These are phyloP conservation scores for Chelon labrosus DNA, from an alignment of 2,797 vertebrate genomes.

Conservation along the genomic window DNA sequence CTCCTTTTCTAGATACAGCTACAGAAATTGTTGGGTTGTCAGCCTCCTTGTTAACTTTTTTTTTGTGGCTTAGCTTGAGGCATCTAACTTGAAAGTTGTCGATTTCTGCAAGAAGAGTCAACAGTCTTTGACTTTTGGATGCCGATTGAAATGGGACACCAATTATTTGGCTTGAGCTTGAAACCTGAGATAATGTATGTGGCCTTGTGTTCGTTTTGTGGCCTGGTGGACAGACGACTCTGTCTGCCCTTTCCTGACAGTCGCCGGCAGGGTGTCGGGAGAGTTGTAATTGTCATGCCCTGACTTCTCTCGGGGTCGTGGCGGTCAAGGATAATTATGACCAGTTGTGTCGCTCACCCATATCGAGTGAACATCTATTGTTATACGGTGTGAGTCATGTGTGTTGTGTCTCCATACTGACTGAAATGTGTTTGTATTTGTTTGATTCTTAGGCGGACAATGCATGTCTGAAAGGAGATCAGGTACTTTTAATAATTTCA, in stretches of 20 bases:
- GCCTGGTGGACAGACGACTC: constrained; percentile 49
- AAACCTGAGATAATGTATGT: constrained; percentile 70
- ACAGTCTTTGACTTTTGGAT: constrained; percentile 73
- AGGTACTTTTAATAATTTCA: constrained; percentile 67
- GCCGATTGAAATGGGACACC: constrained; percentile 69
- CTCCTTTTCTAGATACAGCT: constrained; percentile 53
- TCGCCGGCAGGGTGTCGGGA: constrained; percentile 64
- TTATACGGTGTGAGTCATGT: constrained; percentile 1
- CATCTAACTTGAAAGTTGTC: constrained; percentile 31
- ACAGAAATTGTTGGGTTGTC: constrained; percentile 44
- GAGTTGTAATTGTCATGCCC: constrained; percentile 60
- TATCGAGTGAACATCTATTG: constrained; percentile 27
- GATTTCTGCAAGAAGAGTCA: constrained; percentile 78
- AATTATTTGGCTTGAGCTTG: constrained; percentile 70
- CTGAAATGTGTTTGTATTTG: constrained; percentile 27
- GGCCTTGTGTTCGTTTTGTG: constrained; percentile 59
- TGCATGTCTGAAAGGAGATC: constrained; percentile 77
- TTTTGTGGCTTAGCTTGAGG: constrained; percentile 1
- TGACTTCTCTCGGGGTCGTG: constrained; percentile 54
- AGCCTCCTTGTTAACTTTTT: constrained; percentile 42
- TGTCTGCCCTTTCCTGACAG: constrained; percentile 69
- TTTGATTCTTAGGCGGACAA: constrained; percentile 67
- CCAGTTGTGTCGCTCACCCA: constrained; percentile 34
- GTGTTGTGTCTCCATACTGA: constrained; percentile 5
- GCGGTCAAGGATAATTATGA: constrained; percentile 64